Conservation (phyloP, 2,888 invertebrate genomes). For the Argyresthia albistria region DNA sequence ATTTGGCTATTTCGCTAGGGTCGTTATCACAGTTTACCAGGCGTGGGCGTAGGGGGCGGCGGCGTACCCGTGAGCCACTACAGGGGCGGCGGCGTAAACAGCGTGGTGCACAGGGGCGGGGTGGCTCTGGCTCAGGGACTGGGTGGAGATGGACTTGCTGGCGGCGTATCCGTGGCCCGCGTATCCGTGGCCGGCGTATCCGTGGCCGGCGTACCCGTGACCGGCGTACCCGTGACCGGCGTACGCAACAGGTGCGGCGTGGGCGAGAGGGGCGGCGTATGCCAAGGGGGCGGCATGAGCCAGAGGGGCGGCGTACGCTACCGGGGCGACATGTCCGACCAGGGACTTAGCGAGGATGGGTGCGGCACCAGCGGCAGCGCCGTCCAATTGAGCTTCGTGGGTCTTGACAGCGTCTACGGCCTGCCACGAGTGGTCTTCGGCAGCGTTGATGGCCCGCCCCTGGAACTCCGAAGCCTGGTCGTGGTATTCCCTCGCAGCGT, state of each 20-base stretch:
- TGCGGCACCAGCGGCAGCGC: constrained; percentile 59
- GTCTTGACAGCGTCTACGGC: constrained; percentile 59
- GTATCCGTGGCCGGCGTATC: constrained; percentile 18
- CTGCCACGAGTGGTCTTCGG: constrained; percentile 62
- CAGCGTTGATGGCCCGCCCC: constrained; percentile 60
- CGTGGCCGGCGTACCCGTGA: constrained; percentile 29
- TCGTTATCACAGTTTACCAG: constrained; percentile 62
- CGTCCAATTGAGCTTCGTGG: constrained; percentile 53
- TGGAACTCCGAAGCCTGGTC: constrained; percentile 61
- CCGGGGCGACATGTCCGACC: constrained; percentile 39
- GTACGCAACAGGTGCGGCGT: constrained; percentile 18
- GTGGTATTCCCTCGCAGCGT: constrained; percentile 53
- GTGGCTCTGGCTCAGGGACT: constrained; percentile 52
- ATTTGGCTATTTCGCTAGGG: constrained; percentile 31
- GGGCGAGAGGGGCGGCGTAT: constrained; percentile 16
- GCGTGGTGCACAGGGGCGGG: constrained; percentile 42
- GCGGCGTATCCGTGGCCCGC: constrained; percentile 24
- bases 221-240: constrained; percentile 34
- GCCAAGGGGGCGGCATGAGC: constrained; percentile 19
- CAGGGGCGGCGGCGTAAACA: constrained; percentile 17
- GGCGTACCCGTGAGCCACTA: constrained; percentile 2
- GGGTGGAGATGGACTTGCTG: constrained; percentile 41
- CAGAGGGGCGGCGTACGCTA: constrained; percentile 13
- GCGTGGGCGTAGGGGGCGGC: constrained; percentile 24
- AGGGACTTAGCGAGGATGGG: constrained; percentile 58